phyloP scores from a whole-genome alignment of 2,113 vertebrate species.

The Ploceus nigricollis region DNA sequence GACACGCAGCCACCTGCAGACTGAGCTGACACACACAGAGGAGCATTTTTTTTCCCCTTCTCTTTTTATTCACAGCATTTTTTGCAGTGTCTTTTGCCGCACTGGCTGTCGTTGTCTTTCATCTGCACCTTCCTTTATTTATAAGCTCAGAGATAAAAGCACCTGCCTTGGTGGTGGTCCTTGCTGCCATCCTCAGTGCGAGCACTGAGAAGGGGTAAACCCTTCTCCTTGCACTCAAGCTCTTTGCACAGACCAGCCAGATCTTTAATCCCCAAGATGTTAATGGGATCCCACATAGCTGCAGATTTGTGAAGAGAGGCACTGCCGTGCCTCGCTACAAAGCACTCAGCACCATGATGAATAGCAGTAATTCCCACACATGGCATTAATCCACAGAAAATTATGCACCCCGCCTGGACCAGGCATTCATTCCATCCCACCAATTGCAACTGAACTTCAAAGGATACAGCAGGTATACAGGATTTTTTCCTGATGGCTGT shows the following conservation, averaged over 20 bases:
- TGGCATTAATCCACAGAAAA: not conserved
- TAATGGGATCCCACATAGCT: not conserved
- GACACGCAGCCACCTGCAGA: not conserved
- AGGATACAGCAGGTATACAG: not conserved
- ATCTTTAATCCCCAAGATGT: not conserved
- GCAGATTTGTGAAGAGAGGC: not conserved
- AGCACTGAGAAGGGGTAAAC: not conserved
- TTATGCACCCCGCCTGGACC: not conserved
- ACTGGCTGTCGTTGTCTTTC: not conserved
- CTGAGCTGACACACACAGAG: not conserved
- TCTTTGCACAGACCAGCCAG: not conserved
- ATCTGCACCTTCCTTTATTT: not conserved
- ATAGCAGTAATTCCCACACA: not conserved
- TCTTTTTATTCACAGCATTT: not conserved
- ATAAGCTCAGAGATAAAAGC: not conserved
- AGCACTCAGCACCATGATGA: not conserved
- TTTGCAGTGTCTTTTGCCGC: not conserved
- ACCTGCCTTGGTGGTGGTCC: not conserved
- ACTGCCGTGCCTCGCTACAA: not conserved
- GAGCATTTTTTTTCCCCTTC: not conserved
- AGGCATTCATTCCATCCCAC: not conserved
- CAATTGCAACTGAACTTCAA: not conserved
- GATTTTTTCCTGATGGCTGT: not conserved
- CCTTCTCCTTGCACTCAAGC: not conserved
- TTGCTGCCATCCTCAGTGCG: rapidly evolving